Evolutionary conservation across 2,888 invertebrate genomes (phyloP).

Genomic region (Nephrotoma flavescens): DNA sequence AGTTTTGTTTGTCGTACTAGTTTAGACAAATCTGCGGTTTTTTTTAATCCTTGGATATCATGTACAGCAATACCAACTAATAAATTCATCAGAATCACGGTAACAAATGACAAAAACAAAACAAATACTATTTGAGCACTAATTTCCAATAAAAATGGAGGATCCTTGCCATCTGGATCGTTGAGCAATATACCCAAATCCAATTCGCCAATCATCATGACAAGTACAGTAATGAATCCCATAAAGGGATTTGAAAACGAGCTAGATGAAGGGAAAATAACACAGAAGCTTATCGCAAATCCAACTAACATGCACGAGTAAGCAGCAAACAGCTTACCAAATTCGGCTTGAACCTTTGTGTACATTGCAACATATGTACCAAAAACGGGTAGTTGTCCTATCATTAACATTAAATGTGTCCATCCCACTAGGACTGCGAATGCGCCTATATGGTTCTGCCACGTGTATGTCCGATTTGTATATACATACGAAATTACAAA

Average conservation of each 20-base stretch:
- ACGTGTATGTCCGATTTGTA: constrained; percentile 59
- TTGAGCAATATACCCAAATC: constrained; percentile 61
- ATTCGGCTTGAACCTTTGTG: constrained; percentile 74
- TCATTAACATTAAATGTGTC: constrained; percentile 84
- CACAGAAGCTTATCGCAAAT: constrained; percentile 77
- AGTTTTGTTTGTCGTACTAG: constrained; percentile 71
- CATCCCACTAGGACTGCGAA: constrained; percentile 74
- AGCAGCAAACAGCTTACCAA: constrained; percentile 70
- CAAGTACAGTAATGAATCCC: constrained; percentile 68
- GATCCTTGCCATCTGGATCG: constrained; percentile 61
- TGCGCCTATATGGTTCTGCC: constrained; percentile 79
- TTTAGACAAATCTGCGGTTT: constrained; percentile 71
- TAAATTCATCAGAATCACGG: constrained; percentile 73
- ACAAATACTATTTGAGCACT: constrained; percentile 73
- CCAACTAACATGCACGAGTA: constrained; percentile 74
- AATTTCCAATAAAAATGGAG: constrained; percentile 59
- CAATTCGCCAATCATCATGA: constrained; percentile 82
- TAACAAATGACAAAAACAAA: constrained; percentile 65
- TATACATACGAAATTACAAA: constrained; percentile 71
- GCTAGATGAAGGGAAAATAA: constrained; percentile 69
- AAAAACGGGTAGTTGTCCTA: constrained; percentile 74
- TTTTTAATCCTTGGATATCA: constrained; percentile 72
- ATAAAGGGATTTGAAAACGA: constrained; percentile 73
- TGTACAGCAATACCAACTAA: constrained; percentile 78
- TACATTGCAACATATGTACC: constrained; percentile 87